Percentiles rank a stretch among this genome's conserved stretches.
phyloP scores from a whole-genome alignment of 1,140 invertebrate genomes.

The Listronotus oregonensis region DNA sequence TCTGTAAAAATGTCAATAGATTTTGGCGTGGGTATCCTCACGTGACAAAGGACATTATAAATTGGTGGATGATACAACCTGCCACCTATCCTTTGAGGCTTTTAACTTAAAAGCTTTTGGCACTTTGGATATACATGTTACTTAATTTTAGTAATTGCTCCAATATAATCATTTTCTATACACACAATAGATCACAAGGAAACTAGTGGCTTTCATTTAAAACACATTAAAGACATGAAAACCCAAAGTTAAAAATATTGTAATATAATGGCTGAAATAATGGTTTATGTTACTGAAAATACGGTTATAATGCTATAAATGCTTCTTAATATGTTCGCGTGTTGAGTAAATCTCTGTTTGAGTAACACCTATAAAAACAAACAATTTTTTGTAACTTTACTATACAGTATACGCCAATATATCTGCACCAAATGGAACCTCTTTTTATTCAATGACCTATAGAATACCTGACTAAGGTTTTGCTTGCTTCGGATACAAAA shows the following conservation, averaged over 20 bases:
- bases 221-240: slow-evolving; percentile 41
- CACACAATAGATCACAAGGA: slow-evolving; percentile 36
- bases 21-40: slow-evolving; percentile 28
- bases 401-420: no score
- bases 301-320: not conserved
- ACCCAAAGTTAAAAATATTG: no score
- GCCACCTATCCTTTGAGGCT: slow-evolving; percentile 46
- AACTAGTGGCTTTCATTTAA: slow-evolving; percentile 44
- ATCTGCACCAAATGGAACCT: no score
- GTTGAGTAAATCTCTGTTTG: no score
- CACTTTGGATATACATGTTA: slow-evolving; percentile 52
- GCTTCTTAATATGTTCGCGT: no score
- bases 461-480: no score
- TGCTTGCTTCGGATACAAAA: no score
- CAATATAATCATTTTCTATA: slow-evolving; percentile 43
- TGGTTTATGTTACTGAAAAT: no score
- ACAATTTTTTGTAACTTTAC: no score
- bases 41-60: slow-evolving; percentile 39
- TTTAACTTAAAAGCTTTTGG: slow-evolving; percentile 54
- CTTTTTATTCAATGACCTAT: no score
- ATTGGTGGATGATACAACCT: slow-evolving; percentile 44
- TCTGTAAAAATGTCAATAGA: slow-evolving; percentile 31
- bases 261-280: no score
- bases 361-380: slow-evolving; percentile 3
- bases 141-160: slow-evolving; percentile 54